Evolutionary conservation across 1,140 invertebrate genomes (phyloP).

Genomic region (Kradibia gibbosae): DNA sequence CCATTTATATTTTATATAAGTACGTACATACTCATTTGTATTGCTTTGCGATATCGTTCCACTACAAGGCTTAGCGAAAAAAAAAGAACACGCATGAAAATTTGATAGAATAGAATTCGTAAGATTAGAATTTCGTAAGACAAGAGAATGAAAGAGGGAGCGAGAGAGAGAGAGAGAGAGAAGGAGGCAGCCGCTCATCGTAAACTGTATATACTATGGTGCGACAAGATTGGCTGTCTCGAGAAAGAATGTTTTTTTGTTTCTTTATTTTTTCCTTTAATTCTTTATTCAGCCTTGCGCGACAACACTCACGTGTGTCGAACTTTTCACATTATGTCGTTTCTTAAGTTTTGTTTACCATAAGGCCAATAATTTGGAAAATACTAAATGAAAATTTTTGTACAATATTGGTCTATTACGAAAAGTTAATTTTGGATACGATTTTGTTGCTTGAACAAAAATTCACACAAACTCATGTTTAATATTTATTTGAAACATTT

Average conservation of each 20-base stretch:
- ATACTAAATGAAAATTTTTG: slow-evolving; percentile 28
- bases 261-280: slow-evolving; percentile 22
- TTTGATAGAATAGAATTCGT: slow-evolving; percentile 31
- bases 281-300: slow-evolving; percentile 35
- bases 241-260: slow-evolving; percentile 29
- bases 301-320: slow-evolving; percentile 12
- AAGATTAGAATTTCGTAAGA: slow-evolving; percentile 21
- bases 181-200: slow-evolving; percentile 7
- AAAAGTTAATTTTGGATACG: not conserved
- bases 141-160: not conserved
- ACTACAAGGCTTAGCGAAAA: not conserved
- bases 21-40: not conserved
- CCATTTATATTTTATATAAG: slow-evolving; percentile 27
- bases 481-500: too few species aligned
- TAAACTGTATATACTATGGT: slow-evolving; percentile 37
- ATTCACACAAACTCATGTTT: not conserved
- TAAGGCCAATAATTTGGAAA: not conserved
- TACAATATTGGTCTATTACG: not conserved
- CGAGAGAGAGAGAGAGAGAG: slow-evolving; percentile 12
- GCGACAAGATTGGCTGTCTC: slow-evolving; percentile 1
- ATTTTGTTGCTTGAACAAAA: not conserved
- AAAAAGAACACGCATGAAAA: slow-evolving; percentile 19
- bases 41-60: not conserved
- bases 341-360: slow-evolving; percentile 1
- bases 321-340: slow-evolving; percentile 18